Evolutionary conservation across 1,140 invertebrate genomes (phyloP).

Genomic region (Caenorhabditis briggsae): DNA sequence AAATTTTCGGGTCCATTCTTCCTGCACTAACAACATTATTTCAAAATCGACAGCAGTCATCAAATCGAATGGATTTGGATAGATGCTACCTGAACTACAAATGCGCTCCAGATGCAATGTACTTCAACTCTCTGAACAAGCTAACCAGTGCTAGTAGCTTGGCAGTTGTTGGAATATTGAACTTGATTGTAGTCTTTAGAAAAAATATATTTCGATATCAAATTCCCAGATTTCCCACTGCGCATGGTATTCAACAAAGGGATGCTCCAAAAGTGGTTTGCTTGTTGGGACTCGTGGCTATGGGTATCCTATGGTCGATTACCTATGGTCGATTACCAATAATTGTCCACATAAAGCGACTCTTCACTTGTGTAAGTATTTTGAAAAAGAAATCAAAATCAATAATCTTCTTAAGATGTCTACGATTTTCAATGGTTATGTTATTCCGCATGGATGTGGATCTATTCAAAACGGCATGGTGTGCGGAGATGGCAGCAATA

Average conservation of each 20-base stretch:
- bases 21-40: background rate
- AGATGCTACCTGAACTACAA: background rate
- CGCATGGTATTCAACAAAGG: background rate
- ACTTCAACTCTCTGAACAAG: background rate
- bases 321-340: background rate
- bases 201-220: constrained; percentile 7
- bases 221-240: background rate
- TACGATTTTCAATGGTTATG: background rate
- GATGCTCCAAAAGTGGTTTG: constrained; percentile 18
- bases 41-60: background rate
- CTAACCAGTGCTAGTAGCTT: background rate
- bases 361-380: background rate
- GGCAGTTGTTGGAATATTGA: background rate
- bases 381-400: background rate
- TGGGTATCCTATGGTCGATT: background rate
- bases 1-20: background rate
- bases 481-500: background rate
- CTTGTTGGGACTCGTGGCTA: background rate
- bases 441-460: background rate
- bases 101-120: background rate
- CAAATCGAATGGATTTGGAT: background rate
- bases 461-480: constrained; percentile 3
- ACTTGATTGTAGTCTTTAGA: constrained; percentile 1
- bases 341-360: background rate
- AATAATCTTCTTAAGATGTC: background rate